phyloP scores from a whole-genome alignment of 2,888 invertebrate genomes.

The Willowsia nigromaculata region DNA sequence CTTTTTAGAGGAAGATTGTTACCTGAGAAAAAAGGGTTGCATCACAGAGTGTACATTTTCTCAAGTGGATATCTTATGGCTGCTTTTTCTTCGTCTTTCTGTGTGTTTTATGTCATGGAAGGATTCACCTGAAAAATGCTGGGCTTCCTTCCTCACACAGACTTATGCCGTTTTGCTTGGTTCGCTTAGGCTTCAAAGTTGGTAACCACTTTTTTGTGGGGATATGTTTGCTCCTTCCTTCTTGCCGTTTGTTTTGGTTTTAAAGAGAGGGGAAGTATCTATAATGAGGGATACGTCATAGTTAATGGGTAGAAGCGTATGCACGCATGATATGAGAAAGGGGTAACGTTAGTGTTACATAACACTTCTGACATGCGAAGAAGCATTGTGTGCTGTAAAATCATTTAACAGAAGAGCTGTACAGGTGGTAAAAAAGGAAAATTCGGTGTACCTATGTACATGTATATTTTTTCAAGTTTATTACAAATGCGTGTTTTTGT shows the following conservation, averaged over 20 bases:
- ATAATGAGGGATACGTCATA: conserved; percentile 17
- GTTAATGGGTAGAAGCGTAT: neutral
- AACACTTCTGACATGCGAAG: neutral
- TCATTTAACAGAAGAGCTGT: neutral
- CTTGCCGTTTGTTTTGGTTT: neutral
- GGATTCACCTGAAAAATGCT: conserved; percentile 54
- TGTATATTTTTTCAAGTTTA: too few species aligned
- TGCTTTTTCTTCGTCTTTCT: neutral
- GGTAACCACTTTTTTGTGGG: neutral
- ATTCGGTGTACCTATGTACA: neutral
- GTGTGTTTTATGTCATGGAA: conserved; percentile 39
- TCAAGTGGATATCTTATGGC: neutral
- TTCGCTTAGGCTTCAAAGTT: too few species aligned
- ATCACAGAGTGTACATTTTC: neutral
- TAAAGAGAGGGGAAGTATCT: neutral
- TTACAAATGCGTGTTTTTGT: too few species aligned
- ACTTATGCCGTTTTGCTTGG: neutral
- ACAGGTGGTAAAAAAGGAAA: neutral
- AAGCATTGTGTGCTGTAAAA: too few species aligned
- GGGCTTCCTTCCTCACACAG: neutral
- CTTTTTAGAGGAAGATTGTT: neutral
- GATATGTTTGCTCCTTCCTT: neutral
- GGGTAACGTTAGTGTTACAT: neutral
- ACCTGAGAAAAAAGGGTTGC: conserved; percentile 39
- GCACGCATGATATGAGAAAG: neutral